A percentile compares a stretch with the other conserved stretches of the same genome.
These are phyloP conservation scores for Ligdia adustata DNA, from an alignment of 2,888 invertebrate species.

Conservation along the genomic window DNA sequence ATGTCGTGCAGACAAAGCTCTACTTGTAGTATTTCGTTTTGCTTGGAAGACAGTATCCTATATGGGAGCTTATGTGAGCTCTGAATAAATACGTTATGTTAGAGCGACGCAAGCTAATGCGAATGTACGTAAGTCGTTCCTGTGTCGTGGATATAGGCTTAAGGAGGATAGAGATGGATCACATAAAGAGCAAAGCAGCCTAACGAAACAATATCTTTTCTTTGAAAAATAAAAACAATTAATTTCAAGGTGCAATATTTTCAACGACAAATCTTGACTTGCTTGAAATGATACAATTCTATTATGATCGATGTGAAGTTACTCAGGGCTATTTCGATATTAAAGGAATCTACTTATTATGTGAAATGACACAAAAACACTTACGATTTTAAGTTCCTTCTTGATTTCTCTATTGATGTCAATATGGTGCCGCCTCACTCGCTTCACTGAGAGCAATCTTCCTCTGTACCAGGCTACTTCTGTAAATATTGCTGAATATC, in stretches of 20 bases:
- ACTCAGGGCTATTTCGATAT: too few relatives aligned
- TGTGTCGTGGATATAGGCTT: constrained; percentile 14
- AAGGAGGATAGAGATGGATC: too few relatives aligned
- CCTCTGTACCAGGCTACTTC: constrained; percentile 95
- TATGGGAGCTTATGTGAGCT: constrained; percentile 30
- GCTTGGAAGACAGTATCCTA: constrained; percentile 39
- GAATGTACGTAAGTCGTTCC: constrained; percentile 14
- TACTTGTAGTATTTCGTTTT: constrained; percentile 51
- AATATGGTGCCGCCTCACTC: constrained; percentile 92
- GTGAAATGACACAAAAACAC: too few relatives aligned
- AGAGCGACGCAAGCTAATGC: constrained; percentile 20
- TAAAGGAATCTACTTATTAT: too few relatives aligned
- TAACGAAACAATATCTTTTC: too few relatives aligned
- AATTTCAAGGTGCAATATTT: too few relatives aligned
- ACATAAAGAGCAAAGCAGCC: too few relatives aligned
- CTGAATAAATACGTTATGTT: constrained; percentile 25
- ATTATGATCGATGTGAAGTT: too few relatives aligned
- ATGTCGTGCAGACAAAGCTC: constrained; percentile 14
- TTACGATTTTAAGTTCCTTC: constrained; percentile 95
- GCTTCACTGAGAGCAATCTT: constrained; percentile 93
- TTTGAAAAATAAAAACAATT: too few relatives aligned
- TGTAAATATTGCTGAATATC: constrained; percentile 95
- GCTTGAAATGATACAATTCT: too few relatives aligned
- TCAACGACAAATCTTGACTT: too few relatives aligned
- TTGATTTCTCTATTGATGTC: constrained; percentile 96